Evolutionary conservation across 1,140 invertebrate genomes (phyloP).

Genomic region (Heliconius melpomene): DNA sequence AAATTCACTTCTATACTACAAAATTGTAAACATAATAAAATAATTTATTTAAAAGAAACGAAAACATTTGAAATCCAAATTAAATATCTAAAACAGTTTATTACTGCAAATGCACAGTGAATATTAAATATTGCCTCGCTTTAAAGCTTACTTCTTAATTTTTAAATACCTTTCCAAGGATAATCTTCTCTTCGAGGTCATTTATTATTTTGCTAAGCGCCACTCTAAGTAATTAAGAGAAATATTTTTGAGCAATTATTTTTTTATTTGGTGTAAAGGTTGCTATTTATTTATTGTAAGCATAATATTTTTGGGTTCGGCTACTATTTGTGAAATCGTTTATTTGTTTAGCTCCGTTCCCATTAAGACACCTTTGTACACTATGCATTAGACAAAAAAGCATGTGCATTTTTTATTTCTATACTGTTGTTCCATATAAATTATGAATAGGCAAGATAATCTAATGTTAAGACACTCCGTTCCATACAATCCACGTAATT

Average conservation of each 20-base stretch:
- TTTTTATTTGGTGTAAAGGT: not conserved
- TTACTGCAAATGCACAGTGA: constrained; percentile 9
- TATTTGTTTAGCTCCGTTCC: not conserved
- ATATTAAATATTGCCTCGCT: not conserved
- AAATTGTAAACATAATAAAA: no score
- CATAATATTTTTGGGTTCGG: no score
- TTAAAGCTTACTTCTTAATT: constrained; percentile 12
- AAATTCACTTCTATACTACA: no score
- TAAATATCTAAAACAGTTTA: constrained; percentile 9
- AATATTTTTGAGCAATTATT: not conserved
- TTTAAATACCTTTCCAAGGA: constrained; percentile 15
- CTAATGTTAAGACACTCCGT: no score
- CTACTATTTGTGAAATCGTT: no score
- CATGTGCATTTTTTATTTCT: no score
- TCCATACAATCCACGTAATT: no score
- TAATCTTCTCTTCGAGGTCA: constrained; percentile 8
- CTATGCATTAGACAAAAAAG: no score
- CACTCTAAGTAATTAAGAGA: constrained; percentile 11
- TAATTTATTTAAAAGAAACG: not conserved
- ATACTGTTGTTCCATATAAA: no score
- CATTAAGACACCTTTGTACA: no score
- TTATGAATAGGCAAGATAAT: no score
- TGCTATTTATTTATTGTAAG: not conserved
- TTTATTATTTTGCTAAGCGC: constrained; percentile 14
- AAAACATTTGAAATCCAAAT: not conserved